phyloP scores from a whole-genome alignment of 2,797 vertebrate genomes.

The Cyclopterus lumpus region DNA sequence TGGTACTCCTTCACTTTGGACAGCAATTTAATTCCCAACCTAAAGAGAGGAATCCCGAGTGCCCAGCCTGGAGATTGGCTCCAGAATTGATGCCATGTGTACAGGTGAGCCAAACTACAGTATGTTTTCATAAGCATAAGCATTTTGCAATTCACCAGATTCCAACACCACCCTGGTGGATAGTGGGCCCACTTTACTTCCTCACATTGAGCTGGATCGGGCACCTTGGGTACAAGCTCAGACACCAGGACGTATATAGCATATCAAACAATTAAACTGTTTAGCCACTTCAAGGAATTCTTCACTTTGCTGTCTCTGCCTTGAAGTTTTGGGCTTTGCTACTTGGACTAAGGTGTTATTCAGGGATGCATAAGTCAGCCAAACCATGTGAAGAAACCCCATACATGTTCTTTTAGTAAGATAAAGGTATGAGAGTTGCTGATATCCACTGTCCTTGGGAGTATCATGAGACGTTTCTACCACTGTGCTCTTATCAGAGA shows the following conservation, averaged over 20 bases:
- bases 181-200: neutral
- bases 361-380: constrained; percentile 20
- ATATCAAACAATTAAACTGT: constrained; percentile 42
- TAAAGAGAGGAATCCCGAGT: no score
- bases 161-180: neutral
- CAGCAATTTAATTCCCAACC: no score
- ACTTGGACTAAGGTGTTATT: constrained; percentile 46
- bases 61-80: no score
- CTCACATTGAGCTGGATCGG: constrained; percentile 10
- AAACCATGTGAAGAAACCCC: constrained; percentile 35
- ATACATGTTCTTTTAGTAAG: constrained; percentile 44
- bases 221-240: constrained; percentile 12
- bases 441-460: constrained; percentile 59
- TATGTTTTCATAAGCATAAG: no score
- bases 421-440: constrained; percentile 38
- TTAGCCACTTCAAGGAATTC: constrained; percentile 48
- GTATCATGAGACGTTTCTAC: constrained; percentile 50
- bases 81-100: no score
- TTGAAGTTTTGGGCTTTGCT: constrained; percentile 46
- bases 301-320: constrained; percentile 22
- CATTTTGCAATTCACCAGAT: neutral
- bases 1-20: no score
- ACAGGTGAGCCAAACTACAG: no score
- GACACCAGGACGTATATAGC: constrained; percentile 2
- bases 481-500: constrained; percentile 54